These are phyloP conservation scores for Heterochromis multidens DNA, from an alignment of 2,113 vertebrate genomes.

Conservation along the genomic window DNA sequence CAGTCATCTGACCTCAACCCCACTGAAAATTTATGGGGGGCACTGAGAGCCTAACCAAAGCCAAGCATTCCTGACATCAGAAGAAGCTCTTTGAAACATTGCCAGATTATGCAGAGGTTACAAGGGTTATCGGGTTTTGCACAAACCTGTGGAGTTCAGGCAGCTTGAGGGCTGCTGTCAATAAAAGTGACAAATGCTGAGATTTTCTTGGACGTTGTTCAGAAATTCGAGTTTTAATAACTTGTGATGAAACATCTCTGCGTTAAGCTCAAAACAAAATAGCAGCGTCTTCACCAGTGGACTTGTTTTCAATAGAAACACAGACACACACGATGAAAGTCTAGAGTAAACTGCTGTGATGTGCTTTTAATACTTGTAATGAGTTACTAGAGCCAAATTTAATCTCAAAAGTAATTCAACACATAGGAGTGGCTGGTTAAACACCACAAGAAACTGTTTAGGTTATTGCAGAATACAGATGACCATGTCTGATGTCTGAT, in stretches of 20 bases:
- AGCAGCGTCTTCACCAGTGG: not conserved
- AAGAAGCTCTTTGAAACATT: not conserved
- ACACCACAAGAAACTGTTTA: not conserved
- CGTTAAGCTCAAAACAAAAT: not conserved
- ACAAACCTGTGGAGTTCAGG: not conserved
- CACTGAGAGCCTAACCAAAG: not conserved
- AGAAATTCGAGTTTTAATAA: not conserved
- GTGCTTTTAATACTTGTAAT: not conserved
- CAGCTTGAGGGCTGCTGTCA: not conserved
- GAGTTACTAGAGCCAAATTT: not conserved
- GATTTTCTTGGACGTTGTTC: not conserved
- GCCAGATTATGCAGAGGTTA: not conserved
- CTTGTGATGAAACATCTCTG: not conserved
- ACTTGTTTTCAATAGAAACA: not conserved
- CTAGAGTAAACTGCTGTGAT: not conserved
- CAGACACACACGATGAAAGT: rapidly evolving
- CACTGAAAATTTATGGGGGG: not conserved
- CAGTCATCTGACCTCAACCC: not conserved
- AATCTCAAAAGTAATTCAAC: not conserved
- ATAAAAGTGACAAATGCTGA: not conserved
- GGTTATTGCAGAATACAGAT: not conserved
- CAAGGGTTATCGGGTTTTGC: not conserved
- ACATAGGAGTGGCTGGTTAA: not conserved
- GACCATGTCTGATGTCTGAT: not conserved
- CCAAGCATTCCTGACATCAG: not conserved